Conservation (phyloP, 1,140 invertebrate genomes). For the Formica selysi region DNA sequence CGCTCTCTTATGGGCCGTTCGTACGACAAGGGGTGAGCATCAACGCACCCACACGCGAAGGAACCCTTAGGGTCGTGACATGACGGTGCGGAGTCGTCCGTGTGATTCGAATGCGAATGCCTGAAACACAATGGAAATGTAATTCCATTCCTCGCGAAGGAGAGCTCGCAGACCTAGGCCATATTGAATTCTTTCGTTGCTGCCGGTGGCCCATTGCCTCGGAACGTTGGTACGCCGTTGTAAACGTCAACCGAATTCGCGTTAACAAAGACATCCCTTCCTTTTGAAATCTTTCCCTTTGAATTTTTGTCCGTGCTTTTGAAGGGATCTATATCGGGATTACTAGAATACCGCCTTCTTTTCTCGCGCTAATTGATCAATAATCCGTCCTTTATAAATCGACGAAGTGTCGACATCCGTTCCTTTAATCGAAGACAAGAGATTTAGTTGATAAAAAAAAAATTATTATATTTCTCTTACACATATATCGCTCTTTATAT, state of each 20-base stretch:
- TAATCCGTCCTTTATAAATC: neutral
- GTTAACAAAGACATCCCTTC: slow-evolving; percentile 20
- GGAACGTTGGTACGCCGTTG: slow-evolving; percentile 35
- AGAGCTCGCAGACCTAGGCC: slow-evolving; percentile 47
- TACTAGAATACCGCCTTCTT: neutral
- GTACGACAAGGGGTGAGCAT: slow-evolving; percentile 41
- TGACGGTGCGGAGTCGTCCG: slow-evolving; percentile 56
- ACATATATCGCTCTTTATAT: neutral
- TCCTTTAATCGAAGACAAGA: neutral
- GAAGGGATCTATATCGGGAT: neutral
- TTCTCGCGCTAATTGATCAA: neutral
- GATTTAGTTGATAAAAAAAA: neutral
- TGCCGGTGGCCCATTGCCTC: neutral
- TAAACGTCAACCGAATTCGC: slow-evolving; percentile 45
- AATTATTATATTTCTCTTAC: neutral
- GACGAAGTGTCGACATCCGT: neutral
- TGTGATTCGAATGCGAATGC: slow-evolving; percentile 78
- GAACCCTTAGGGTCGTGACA: slow-evolving; percentile 32
- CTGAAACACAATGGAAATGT: slow-evolving; percentile 81
- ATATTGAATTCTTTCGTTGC: slow-evolving; percentile 71
- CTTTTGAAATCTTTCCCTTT: slow-evolving; percentile 5
- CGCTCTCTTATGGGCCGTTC: neutral
- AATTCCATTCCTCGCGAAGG: slow-evolving; percentile 73
- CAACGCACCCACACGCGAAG: slow-evolving; percentile 35
- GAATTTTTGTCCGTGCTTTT: slow-evolving; percentile 3